Evolutionary conservation across 2,113 vertebrate species (phyloP), one percentile per base, ranked within the genome.

Genomic region (Arothron firmamentum): DNA sequence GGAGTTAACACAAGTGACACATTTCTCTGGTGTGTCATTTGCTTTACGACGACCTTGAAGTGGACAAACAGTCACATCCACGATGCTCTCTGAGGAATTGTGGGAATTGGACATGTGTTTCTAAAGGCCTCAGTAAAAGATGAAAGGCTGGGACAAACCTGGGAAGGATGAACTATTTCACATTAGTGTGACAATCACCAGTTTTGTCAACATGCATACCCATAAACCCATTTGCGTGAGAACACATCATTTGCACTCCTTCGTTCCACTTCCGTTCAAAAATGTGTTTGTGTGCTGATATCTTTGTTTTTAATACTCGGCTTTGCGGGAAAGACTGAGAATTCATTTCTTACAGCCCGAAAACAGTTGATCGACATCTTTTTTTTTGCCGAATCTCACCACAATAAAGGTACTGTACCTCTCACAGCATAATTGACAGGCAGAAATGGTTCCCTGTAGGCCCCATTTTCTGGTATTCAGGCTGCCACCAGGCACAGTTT

Each of bases 81-180:
- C 20, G 52, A 82, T 84, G 83, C 82, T 85, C 83, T 72, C 73
- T 75, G 75, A 73, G 69, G 75, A 79, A 78, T 86, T 88, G 85
- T 82, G 34, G 34, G 82, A 83, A 86, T 65, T 84, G 80, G 82
- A 79, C 82, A 82, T 82, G 75, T 88, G 84, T 86, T 78, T 75
- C 83, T 87, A 67, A 82, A 67, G 73, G 47, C 81, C 69, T 77
- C 78, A 70, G 80, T 88, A 84, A 90, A 89, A 88, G 80, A 88
- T 87, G 80, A 91, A 90, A 90, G 82, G 72, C 59, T 1, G 57
- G 12, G 65, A 25, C 43, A 64, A 62, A 60, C 72, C 50, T 41
- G 77, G 73, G 65, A 65, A 72, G 51, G 71, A 77, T 72, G 81
- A 80, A 71, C 74, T 48, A 34, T 81, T 82, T 89, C 82, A 87